phyloP scores from a whole-genome alignment of 2,888 invertebrate species.

The Eilema sororculum region DNA sequence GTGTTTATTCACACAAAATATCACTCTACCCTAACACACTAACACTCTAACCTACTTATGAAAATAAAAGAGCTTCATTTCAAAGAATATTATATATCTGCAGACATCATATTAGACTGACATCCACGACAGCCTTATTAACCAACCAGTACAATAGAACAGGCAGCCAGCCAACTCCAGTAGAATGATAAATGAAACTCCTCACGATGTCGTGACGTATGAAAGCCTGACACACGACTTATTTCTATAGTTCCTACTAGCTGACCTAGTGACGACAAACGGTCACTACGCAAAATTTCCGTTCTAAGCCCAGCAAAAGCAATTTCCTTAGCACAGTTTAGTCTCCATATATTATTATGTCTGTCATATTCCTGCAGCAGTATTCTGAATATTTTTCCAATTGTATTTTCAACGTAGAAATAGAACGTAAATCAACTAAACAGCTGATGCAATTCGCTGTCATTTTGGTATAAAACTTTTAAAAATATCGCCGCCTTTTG shows the following conservation, averaged over 20 bases:
- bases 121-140: slow-evolving; percentile 32
- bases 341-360: slow-evolving; percentile 27
- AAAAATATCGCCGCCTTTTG: background rate
- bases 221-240: slow-evolving; percentile 36
- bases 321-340: slow-evolving; percentile 57
- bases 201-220: slow-evolving; percentile 35
- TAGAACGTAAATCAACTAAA: background rate
- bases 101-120: slow-evolving; percentile 21
- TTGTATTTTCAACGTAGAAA: slow-evolving; percentile 20
- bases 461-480: background rate
- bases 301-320: slow-evolving; percentile 51
- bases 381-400: slow-evolving; percentile 30
- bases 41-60: too few relatives aligned
- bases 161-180: slow-evolving; percentile 40
- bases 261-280: slow-evolving; percentile 37
- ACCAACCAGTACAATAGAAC: slow-evolving; percentile 28
- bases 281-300: slow-evolving; percentile 39
- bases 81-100: slow-evolving; percentile 11
- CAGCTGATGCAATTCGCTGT: background rate
- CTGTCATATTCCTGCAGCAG: slow-evolving; percentile 40
- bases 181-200: slow-evolving; percentile 47
- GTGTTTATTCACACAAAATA: too few relatives aligned
- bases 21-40: too few relatives aligned
- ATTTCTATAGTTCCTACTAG: slow-evolving; percentile 32
- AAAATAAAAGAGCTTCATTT: background rate